phyloP scores from a whole-genome alignment of 2,888 invertebrate genomes.

The Eledona agricola region DNA sequence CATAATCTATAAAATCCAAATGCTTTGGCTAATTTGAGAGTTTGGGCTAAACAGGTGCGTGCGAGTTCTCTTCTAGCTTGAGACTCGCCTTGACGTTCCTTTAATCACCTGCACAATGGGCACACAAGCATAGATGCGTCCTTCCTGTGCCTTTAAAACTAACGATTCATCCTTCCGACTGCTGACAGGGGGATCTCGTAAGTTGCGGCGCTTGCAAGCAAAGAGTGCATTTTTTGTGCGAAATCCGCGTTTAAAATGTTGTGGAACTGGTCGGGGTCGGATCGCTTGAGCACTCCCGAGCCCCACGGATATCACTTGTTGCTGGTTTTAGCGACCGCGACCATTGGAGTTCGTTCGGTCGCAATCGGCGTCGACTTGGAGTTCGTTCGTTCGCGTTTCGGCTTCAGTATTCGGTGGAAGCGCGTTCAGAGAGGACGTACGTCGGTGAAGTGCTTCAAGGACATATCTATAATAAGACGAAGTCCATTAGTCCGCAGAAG shows the following conservation, averaged over 20 bases:
- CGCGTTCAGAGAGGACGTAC: constrained; percentile 44
- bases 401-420: constrained; percentile 53
- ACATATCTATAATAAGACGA: constrained; percentile 37
- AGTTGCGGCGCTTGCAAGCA: too few relatives aligned
- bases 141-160: too few relatives aligned
- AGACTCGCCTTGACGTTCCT: too few relatives aligned
- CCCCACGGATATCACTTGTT: constrained; percentile 55
- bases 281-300: constrained; percentile 32
- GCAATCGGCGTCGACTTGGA: constrained; percentile 45
- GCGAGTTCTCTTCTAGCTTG: too few relatives aligned
- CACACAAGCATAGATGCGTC: too few relatives aligned
- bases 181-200: too few relatives aligned
- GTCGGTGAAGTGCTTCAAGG: constrained; percentile 49
- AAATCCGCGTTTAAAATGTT: constrained; percentile 45
- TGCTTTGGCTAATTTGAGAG: too few relatives aligned
- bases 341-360: constrained; percentile 43
- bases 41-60: too few relatives aligned
- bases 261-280: constrained; percentile 44
- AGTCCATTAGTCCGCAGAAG: constrained; percentile 14
- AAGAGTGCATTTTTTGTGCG: too few relatives aligned
- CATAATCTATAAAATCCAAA: too few relatives aligned
- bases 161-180: too few relatives aligned
- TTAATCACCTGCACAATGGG: too few relatives aligned
- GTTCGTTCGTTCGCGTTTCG: constrained; percentile 40
- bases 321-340: constrained; percentile 46